Conservation (phyloP, 2,888 invertebrate species). For the Ochropacha duplaris region DNA sequence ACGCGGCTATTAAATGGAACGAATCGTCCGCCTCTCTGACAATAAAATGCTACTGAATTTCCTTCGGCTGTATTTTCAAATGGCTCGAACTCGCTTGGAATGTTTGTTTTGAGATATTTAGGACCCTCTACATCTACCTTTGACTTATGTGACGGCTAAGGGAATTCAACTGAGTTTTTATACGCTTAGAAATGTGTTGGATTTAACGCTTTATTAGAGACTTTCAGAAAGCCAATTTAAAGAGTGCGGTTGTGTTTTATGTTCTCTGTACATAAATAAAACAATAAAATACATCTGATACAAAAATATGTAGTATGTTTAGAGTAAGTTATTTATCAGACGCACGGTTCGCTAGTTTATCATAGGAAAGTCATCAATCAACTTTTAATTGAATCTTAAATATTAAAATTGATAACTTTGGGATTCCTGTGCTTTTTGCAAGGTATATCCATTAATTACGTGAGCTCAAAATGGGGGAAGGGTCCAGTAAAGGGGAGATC, state of each 20-base stretch:
- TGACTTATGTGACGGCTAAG: constrained; percentile 41
- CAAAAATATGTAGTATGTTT: not conserved
- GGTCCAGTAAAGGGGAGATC: too few species aligned
- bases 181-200: constrained; percentile 3
- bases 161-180: constrained; percentile 5
- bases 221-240: not conserved
- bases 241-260: not conserved
- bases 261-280: not conserved
- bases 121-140: constrained; percentile 39
- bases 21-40: constrained; percentile 47
- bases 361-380: too few species aligned
- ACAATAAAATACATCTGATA: too few species aligned
- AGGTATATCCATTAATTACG: too few species aligned
- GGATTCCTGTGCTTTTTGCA: too few species aligned
- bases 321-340: not conserved
- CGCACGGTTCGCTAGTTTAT: too few species aligned
- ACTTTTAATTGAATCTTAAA: too few species aligned
- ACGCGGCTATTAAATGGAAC: constrained; percentile 56
- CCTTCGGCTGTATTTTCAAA: constrained; percentile 56
- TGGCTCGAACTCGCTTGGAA: constrained; percentile 49
- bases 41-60: constrained; percentile 60
- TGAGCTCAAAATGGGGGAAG: too few species aligned
- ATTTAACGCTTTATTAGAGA: not conserved
- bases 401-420: too few species aligned
- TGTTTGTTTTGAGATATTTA: constrained; percentile 67